Base-by-base conservation (phyloP, 2,888 invertebrate genomes). In the Tinea semifulvella region DNA sequence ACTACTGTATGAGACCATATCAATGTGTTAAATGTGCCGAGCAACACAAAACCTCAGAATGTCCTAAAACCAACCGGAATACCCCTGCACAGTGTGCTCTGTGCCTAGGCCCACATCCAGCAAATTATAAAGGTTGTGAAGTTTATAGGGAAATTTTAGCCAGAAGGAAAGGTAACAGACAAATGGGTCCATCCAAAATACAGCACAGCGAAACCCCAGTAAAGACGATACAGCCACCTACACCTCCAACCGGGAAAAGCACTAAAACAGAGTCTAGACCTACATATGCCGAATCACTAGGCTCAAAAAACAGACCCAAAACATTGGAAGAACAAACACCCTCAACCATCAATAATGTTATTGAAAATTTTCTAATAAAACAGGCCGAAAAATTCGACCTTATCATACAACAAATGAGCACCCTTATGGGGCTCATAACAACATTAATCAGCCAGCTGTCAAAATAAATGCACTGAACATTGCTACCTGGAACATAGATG, bases 401-500 rank as follows among this genome's bases (percentile, higher is more conserved):
- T 1, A 40, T 50, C 11, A n/a, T 50, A 17, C 48, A 50, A 45
- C 48, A 51, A 45, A 51, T 49, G 44, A 35, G 46, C 6, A 42
- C 48, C 20, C 42, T 52, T 2, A 44, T 50, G 44, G 27, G 45
- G 6, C 50, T 51, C n/a, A 20, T 51, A 36, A 47, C 49, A 11
- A 47, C 44, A 19, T 27, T 50, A n/a, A 19, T 51, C 31, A 14
- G 45, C 14, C 48, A 43, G 46, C 8, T 42, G 7, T 28, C 31
- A n/a, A 44, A 42, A 48, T 49, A 25, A 45, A 19, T 42, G n/a
- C 42, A n/a, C 26, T 52, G 19, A 49, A 48, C 39, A 44, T 54
- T 18, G 51, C 42, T 1, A 35, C 50, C 11, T 56, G 52, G 54
- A 55, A 56, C 44, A 47, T 52, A 31, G 52, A 56, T 48, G 54